These are phyloP conservation scores for Manis javanica DNA, from an alignment of 2,797 vertebrate genomes.

Conservation along the genomic window DNA sequence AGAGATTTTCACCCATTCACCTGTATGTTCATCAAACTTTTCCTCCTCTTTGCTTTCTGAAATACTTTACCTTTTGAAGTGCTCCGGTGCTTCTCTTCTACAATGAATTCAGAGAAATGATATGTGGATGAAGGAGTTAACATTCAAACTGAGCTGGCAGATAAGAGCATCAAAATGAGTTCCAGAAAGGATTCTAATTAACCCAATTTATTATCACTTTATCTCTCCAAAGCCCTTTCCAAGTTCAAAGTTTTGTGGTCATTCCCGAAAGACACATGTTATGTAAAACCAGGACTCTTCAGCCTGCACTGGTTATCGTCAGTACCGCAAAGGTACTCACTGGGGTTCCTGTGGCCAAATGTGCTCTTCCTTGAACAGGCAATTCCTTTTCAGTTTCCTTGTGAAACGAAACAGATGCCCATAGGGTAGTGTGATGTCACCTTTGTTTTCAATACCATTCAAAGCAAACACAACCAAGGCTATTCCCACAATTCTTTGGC, in stretches of 20 bases:
- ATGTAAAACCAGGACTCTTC: background rate
- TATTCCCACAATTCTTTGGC: constrained; percentile 48
- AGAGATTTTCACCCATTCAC: background rate
- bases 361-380: background rate
- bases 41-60: background rate
- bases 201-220: constrained; percentile 17
- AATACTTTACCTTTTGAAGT: constrained; percentile 51
- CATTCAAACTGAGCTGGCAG: background rate
- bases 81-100: background rate
- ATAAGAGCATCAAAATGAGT: background rate
- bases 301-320: constrained; percentile 29
- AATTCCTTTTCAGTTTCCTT: background rate
- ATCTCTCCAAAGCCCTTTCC: constrained; percentile 10
- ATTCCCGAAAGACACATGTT: background rate
- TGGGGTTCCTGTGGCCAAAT: constrained; percentile 2
- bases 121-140: constrained; percentile 40
- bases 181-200: constrained; percentile 54
- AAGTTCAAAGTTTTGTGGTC: constrained; percentile 57
- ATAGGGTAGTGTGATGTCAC: constrained; percentile 46
- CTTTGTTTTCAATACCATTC: constrained; percentile 59
- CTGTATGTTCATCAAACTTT: background rate
- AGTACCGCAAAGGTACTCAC: background rate
- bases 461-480: constrained; percentile 59
- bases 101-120: background rate
- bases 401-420: constrained; percentile 62